Base-by-base conservation (phyloP, 2,888 invertebrate species). In the Seira musarum region DNA sequence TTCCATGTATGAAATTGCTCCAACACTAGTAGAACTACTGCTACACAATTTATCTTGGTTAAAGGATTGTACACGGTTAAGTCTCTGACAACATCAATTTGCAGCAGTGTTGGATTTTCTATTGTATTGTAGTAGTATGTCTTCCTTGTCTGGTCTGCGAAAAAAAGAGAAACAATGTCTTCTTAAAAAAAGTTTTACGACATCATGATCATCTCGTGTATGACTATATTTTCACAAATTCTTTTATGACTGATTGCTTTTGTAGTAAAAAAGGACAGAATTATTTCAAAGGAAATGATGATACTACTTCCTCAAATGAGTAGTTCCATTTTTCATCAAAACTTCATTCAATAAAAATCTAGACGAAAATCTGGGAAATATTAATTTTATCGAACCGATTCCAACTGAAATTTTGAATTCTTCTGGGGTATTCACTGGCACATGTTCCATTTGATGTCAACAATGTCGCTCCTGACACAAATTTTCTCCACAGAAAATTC, bases 21-120 rank as follows among this genome's bases (percentile, higher is more conserved):
- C 53, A 5, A 30, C 30, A 30, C 30, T 13, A 49, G 2, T 49
- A n/a, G 6, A 8, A 21, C 60, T 21, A 60, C 21, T 60, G 60
- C 60, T 21, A 22, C 60, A 60, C 60, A 60, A 60, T 60, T 60
- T 60, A 60, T 60, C 60, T 60, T 60, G 60, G 60, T 60, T 60
- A 60, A 60, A 60, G 22, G 10, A 60, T 60, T 21, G 60, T 60
- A 60, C 22, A 21, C 19, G 22, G 60, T 21, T 21, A 30, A 60
- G 60, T 60, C 60, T 60, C 19, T 60, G 60, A 60, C 60, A 60
- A 60, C 21, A 60, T 60, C 60, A 60, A 60, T 60, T 60, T 60
- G 60, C 60, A 60, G 60, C 60, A n/a, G 60, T 19, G 17, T 17
- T 21, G 30, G 8, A 30, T n/a, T n/a, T n/a, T n/a, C n/a, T n/a